phyloP scores from a whole-genome alignment of 1,140 invertebrate species.

The Microplitis mediator region DNA sequence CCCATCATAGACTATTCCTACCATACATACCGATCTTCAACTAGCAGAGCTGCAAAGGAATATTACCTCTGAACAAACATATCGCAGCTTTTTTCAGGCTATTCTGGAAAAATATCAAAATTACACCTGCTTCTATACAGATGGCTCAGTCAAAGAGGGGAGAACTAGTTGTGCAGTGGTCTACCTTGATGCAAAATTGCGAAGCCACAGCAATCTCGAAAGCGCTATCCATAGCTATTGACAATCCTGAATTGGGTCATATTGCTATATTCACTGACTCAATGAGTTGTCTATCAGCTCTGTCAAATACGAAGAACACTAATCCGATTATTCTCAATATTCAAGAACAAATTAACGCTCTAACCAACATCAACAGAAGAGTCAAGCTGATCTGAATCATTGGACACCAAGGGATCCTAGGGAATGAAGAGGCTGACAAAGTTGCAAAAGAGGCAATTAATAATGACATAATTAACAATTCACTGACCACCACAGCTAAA shows the following conservation, averaged over 20 bases:
- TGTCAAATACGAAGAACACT: neutral
- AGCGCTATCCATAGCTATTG: neutral
- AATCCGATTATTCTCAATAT: neutral
- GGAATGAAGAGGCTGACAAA: neutral
- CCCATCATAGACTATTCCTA: too few relatives aligned
- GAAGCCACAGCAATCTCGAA: slow-evolving; percentile 7
- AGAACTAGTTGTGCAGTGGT: slow-evolving; percentile 1
- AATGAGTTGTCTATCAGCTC: neutral
- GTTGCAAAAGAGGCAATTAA: neutral
- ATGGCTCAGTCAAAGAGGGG: slow-evolving; percentile 1
- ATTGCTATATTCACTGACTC: slow-evolving; percentile 4
- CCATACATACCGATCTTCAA: neutral
- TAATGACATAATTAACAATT: neutral
- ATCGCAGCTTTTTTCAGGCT: neutral
- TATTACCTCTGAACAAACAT: neutral
- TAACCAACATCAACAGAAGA: neutral
- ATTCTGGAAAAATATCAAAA: neutral
- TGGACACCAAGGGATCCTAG: neutral
- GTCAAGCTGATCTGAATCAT: neutral
- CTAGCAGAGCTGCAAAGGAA: neutral
- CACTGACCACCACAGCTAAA: neutral
- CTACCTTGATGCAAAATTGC: neutral
- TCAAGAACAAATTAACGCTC: neutral
- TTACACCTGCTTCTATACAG: slow-evolving; percentile 5
- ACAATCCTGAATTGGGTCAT: neutral